Evolutionary conservation across 2,113 vertebrate genomes (phyloP), one percentile per base, ranked within the genome.

Genomic region (Ginglymostoma cirratum): DNA sequence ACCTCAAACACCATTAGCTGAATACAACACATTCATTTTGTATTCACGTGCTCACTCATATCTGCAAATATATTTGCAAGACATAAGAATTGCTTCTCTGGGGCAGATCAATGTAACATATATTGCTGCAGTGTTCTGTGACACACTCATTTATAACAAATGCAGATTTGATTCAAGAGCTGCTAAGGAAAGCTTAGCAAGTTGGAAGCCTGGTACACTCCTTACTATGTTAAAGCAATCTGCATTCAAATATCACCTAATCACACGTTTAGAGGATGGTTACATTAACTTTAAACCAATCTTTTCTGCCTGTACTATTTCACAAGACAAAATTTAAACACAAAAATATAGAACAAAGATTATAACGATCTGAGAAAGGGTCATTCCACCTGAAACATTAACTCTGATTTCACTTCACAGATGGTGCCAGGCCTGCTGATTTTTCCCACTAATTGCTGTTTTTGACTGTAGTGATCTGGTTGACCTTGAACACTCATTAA

Each of bases 1-100:
- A 15, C 95, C 96, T 96, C 92, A 65, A 72, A 96, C 70, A 95
- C 96, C 96, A 96, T 96, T 96, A 96, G 92, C 96, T 96, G 96
- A 93, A 96, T 78, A 38, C 66, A 96, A 94, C 0, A 52, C 27
- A 96, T 27, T 94, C 48, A 0, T 0, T 15, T 93, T 19, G 94
- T 19, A 95, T 96, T 95, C 61, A 96, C 69, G 96, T 96, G 95
- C 80, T 96, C 94, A 83, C 90, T 96, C 76, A 23, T 96, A 96
- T 66, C 24, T 45, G 42, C 92, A 67, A 94, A 94, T 67, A 65
- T 94, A 94, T 94, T 48, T 69, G 66, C 70, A 67, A 95, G 66
- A 95, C 2, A 95, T 94, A 72, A 70, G 93, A 70, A 95, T 95
- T 95, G 93, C 67, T 72, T 48, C 38, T 24, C 15, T 48, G 93